These are phyloP conservation scores for Oreochromis tanganicae DNA, from an alignment of 2,113 vertebrate species.

Conservation along the genomic window DNA sequence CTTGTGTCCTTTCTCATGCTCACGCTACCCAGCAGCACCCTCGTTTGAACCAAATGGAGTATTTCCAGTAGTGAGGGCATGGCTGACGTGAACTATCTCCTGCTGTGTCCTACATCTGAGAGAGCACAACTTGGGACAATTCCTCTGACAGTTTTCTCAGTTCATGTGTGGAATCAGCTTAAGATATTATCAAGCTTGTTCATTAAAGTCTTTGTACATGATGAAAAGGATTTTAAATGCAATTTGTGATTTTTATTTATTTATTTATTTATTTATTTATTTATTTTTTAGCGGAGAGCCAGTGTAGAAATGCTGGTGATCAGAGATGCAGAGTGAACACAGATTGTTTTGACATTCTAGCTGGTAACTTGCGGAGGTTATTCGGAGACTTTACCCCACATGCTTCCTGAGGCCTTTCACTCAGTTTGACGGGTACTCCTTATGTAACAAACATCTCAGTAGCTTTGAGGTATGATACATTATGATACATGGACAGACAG, in stretches of 20 bases:
- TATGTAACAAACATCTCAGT: not conserved
- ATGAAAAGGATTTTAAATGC: not conserved
- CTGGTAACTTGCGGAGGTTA: not conserved
- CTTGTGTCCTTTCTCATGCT: not conserved
- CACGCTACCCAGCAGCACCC: not conserved
- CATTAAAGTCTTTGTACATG: not conserved
- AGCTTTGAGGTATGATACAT: not conserved
- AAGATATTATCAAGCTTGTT: not conserved
- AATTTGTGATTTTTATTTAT: not conserved
- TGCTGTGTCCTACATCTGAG: not conserved
- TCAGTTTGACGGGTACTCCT: not conserved
- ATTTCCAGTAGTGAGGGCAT: not conserved
- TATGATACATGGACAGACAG: not conserved
- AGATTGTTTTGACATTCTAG: not conserved
- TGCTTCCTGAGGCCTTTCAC: not conserved
- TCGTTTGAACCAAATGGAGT: not conserved
- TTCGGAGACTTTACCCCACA: not conserved
- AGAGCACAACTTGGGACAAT: not conserved
- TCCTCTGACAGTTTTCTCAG: not conserved
- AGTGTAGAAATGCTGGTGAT: not conserved
- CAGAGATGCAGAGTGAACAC: not conserved
- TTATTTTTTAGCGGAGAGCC: not conserved
- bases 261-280: rapidly evolving
- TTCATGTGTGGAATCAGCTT: not conserved
- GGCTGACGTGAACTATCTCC: not conserved